Percentiles rank a stretch among this genome's conserved stretches.
Conservation (phyloP, 2,797 vertebrate genomes). For the Scolopax rusticola region DNA sequence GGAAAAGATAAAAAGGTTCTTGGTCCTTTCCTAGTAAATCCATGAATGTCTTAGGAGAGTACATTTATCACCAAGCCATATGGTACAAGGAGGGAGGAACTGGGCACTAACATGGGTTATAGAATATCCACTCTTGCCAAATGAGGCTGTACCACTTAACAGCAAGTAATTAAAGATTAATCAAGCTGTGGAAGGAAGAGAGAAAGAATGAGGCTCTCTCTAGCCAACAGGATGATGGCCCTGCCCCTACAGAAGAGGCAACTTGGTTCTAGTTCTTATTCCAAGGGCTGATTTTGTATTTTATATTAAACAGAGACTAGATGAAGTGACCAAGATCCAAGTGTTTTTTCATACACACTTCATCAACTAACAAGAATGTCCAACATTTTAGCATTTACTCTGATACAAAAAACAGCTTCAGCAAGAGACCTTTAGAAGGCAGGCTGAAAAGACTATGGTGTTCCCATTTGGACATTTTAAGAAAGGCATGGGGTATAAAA, state of each 20-base stretch:
- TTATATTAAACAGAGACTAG: neutral
- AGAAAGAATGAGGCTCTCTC: neutral
- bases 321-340: neutral
- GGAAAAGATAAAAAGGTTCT: neutral
- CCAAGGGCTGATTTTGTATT: neutral
- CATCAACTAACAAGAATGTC: neutral
- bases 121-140: neutral
- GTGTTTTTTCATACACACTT: neutral
- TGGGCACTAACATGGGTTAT: neutral
- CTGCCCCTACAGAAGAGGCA: neutral
- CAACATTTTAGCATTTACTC: neutral
- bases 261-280: neutral
- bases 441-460: neutral
- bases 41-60: neutral
- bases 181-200: neutral
- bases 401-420: neutral
- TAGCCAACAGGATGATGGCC: neutral
- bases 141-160: neutral
- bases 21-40: neutral
- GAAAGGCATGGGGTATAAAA: neutral
- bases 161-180: slow-evolving; percentile 33
- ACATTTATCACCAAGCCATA: neutral
- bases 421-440: neutral
- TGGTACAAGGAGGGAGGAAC: neutral
- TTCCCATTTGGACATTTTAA: neutral